These are phyloP conservation scores for Capreolus pygargus DNA, from an alignment of 2,113 vertebrate species.

Conservation along the genomic window DNA sequence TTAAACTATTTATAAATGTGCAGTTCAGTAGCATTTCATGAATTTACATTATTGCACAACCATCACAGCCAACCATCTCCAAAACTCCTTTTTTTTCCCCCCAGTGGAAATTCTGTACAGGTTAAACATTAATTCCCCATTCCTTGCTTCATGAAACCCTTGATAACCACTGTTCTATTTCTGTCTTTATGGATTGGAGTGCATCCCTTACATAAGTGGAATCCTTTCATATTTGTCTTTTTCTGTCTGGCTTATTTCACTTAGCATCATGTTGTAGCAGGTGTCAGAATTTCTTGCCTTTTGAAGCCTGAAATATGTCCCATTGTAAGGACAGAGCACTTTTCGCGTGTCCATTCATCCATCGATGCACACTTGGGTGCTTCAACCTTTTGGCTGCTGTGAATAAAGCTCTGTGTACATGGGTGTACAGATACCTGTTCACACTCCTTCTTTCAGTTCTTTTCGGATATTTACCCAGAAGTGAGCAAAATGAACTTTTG, in stretches of 20 bases:
- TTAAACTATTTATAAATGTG: not conserved
- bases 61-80: not conserved
- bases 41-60: not conserved
- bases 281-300: not conserved
- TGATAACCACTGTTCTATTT: not conserved
- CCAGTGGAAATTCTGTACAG: not conserved
- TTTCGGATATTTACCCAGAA: not conserved
- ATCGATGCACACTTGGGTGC: not conserved
- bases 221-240: not conserved
- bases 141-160: not conserved
- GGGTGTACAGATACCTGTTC: not conserved
- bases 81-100: not conserved
- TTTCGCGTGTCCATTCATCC: no score
- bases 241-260: not conserved
- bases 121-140: fast-evolving
- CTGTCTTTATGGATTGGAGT: not conserved
- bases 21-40: not conserved
- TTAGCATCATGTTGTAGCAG: not conserved
- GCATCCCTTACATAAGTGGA: not conserved
- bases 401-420: not conserved
- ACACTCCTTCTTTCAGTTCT: not conserved
- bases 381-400: not conserved
- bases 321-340: not conserved
- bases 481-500: not conserved
- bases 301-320: not conserved